phyloP scores from a whole-genome alignment of 2,113 vertebrate genomes.

The Ammodytes marinus region DNA sequence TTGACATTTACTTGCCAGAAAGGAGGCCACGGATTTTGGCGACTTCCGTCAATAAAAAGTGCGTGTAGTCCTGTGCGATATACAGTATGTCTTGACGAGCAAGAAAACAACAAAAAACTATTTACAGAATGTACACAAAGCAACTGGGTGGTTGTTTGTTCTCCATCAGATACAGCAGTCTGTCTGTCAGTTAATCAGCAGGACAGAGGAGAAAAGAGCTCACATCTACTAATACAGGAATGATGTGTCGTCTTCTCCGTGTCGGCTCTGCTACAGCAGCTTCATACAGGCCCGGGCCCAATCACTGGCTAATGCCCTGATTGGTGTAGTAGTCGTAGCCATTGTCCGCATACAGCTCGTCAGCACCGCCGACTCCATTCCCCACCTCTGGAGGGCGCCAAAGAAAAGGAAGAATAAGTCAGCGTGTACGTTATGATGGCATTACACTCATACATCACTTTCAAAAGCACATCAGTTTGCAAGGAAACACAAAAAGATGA shows the following conservation, averaged over 20 bases:
- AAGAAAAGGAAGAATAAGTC: constrained; percentile 8
- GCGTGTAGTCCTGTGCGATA: constrained; percentile 48
- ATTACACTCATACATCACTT: not conserved
- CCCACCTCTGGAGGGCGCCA: constrained; percentile 89
- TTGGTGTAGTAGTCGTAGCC: constrained; percentile 89
- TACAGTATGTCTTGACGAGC: constrained; percentile 36
- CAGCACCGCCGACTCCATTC: constrained; percentile 86
- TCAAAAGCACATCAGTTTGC: not conserved
- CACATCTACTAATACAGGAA: constrained; percentile 1
- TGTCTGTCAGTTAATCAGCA: constrained; percentile 32
- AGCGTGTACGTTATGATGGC: not conserved
- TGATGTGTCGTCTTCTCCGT: not conserved
- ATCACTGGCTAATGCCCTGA: constrained; percentile 79
- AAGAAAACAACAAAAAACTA: constrained; percentile 32
- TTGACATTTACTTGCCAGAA: constrained; percentile 27
- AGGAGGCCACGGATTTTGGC: constrained; percentile 61
- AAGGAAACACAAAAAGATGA: not conserved
- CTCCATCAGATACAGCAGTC: constrained; percentile 21
- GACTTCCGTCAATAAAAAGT: constrained; percentile 64
- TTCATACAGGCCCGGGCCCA: constrained; percentile 1
- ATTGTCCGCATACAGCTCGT: constrained; percentile 89
- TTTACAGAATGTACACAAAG: constrained; percentile 71
- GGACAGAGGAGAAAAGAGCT: constrained; percentile 25
- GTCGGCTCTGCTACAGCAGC: constrained; percentile 5
- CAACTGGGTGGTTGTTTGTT: constrained; percentile 15